phyloP scores from a whole-genome alignment of 2,888 invertebrate genomes.

The Blomia tropicalis region DNA sequence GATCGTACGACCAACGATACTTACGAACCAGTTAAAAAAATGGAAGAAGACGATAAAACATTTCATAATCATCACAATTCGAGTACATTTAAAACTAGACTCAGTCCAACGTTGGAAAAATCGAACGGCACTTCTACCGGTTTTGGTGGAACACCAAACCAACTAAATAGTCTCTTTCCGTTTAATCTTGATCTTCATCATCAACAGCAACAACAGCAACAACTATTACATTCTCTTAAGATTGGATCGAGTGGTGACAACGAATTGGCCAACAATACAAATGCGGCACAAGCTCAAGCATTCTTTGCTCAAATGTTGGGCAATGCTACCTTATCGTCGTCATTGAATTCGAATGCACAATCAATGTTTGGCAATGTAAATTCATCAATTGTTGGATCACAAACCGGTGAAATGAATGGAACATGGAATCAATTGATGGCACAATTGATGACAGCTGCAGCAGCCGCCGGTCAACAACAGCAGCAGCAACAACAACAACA shows the following conservation, averaged over 20 bases:
- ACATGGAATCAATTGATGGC: not conserved
- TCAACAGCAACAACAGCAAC: conserved; percentile 5
- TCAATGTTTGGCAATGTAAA: not conserved
- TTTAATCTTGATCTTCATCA: not conserved
- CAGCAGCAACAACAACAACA: not conserved
- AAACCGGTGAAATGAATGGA: not conserved
- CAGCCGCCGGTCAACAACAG: not conserved
- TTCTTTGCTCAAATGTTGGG: conserved; percentile 8
- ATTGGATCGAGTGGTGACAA: not conserved
- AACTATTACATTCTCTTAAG: conserved; percentile 4
- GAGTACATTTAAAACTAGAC: not conserved
- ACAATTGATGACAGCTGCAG: conserved; percentile 4
- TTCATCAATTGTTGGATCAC: not conserved
- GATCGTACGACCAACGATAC: not conserved
- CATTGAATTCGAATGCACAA: not conserved
- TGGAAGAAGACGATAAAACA: not conserved
- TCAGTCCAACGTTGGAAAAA: not conserved
- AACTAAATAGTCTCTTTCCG: not conserved
- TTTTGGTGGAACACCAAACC: not conserved
- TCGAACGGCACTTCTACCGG: not conserved
- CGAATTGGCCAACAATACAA: not conserved
- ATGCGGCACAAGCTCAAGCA: not conserved
- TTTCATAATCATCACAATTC: not conserved
- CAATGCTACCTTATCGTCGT: not conserved
- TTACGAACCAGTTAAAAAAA: not conserved